Conservation (phyloP, 2,797 vertebrate genomes). For the Pipistrellus pygmaeus region DNA sequence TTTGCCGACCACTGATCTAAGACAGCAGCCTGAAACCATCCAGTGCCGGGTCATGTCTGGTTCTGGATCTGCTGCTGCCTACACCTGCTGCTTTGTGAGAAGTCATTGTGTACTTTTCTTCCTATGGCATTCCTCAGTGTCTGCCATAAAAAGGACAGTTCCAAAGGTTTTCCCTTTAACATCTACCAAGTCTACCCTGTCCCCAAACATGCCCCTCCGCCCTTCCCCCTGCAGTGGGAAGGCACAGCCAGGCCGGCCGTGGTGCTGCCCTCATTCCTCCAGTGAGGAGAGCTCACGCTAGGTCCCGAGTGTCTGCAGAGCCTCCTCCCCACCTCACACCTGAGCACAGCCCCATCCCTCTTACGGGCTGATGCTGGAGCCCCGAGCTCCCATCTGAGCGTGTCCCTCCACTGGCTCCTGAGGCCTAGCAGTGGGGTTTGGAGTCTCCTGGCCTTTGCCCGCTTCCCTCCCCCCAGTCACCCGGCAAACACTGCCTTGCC, state of each 20-base stretch:
- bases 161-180: neutral
- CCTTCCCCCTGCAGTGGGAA: neutral
- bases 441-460: neutral
- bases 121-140: neutral
- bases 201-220: no score
- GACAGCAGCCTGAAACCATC: neutral
- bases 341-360: no score
- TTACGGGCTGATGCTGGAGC: neutral
- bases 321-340: neutral
- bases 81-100: no score
- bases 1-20: no score
- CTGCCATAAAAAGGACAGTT: neutral
- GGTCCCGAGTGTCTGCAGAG: neutral
- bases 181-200: no score
- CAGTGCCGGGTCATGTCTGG: neutral
- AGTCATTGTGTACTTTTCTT: neutral
- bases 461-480: neutral
- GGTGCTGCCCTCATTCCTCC: fast-evolving
- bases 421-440: neutral
- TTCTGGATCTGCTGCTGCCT: neutral
- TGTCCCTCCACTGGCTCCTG: neutral
- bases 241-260: neutral
- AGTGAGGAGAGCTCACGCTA: neutral
- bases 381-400: neutral
- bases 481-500: neutral